Evolutionary conservation across 1,140 invertebrate genomes (phyloP).

Genomic region (Calephelis virginiensis): DNA sequence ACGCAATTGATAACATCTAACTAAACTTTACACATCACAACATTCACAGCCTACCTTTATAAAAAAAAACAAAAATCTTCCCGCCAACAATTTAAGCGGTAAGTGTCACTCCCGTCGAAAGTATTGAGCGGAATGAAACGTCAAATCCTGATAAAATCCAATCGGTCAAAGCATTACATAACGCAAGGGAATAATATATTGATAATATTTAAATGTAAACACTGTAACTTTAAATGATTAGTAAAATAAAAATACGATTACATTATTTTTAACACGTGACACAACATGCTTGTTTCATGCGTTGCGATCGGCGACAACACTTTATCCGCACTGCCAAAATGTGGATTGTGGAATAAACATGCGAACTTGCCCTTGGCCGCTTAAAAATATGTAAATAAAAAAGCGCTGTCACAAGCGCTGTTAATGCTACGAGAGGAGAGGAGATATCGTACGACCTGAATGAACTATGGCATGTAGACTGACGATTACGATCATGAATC

Average conservation of each 20-base stretch:
- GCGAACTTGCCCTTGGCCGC: constrained; percentile 34
- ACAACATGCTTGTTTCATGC: constrained; percentile 45
- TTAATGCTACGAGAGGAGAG: constrained; percentile 22
- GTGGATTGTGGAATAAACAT: constrained; percentile 29
- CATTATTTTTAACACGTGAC: constrained; percentile 35
- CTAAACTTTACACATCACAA: constrained; percentile 47
- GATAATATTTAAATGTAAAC: constrained; percentile 31
- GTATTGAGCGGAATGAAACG: constrained; percentile 31
- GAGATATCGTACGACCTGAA: constrained; percentile 43
- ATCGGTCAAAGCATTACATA: constrained; percentile 31
- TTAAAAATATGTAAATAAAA: constrained; percentile 31
- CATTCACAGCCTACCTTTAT: constrained; percentile 41
- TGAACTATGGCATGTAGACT: constrained; percentile 27
- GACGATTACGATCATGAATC: background rate
- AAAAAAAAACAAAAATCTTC: constrained; percentile 46
- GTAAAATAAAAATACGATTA: constrained; percentile 26
- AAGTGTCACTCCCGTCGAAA: constrained; percentile 35
- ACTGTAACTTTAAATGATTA: too few relatives aligned
- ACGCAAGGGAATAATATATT: constrained; percentile 31
- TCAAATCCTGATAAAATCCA: constrained; percentile 32
- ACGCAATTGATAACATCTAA: constrained; percentile 49
- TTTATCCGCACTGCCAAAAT: constrained; percentile 31
- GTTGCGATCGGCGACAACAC: constrained; percentile 27
- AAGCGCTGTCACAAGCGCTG: constrained; percentile 32
- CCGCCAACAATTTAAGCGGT: constrained; percentile 46